These are phyloP conservation scores for Diabrotica undecimpunctata DNA, from an alignment of 1,140 invertebrate genomes.

Conservation along the genomic window DNA sequence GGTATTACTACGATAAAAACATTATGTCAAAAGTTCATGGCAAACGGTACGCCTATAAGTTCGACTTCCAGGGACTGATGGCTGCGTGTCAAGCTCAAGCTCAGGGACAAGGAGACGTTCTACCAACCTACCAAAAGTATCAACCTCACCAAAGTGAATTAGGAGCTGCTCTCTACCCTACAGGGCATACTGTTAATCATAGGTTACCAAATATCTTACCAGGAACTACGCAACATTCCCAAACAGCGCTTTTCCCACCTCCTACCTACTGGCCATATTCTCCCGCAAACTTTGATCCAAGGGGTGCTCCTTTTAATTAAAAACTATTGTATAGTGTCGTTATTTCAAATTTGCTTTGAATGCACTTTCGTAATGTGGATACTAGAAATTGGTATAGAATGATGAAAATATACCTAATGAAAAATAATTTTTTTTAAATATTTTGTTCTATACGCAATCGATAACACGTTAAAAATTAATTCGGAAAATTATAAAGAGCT, in stretches of 20 bases:
- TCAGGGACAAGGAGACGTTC: conserved; percentile 45
- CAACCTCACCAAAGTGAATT: conserved; percentile 45
- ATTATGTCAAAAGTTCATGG: conserved; percentile 95
- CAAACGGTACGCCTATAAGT: conserved; percentile 89
- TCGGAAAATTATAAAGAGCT: too few species aligned
- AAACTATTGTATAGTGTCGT: neutral
- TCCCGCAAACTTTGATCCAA: conserved; percentile 45
- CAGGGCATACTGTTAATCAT: conserved; percentile 27
- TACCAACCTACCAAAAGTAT: conserved; percentile 51
- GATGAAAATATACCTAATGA: too few species aligned
- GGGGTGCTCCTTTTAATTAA: conserved; percentile 43
- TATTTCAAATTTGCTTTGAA: too few species aligned
- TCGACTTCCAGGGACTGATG: conserved; percentile 83
- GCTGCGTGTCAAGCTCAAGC: conserved; percentile 75
- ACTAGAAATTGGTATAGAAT: too few species aligned
- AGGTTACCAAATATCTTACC: conserved; percentile 42
- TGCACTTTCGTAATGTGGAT: too few species aligned
- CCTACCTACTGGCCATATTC: conserved; percentile 49
- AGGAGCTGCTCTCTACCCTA: conserved; percentile 45
- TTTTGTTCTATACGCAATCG: too few species aligned
- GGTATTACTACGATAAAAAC: conserved; percentile 98
- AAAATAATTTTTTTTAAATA: too few species aligned
- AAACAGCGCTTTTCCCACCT: conserved; percentile 43
- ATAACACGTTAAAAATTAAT: too few species aligned
- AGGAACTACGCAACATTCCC: conserved; percentile 35